Base-by-base conservation (phyloP, 2,797 vertebrate species). In the Mus caroli region DNA sequence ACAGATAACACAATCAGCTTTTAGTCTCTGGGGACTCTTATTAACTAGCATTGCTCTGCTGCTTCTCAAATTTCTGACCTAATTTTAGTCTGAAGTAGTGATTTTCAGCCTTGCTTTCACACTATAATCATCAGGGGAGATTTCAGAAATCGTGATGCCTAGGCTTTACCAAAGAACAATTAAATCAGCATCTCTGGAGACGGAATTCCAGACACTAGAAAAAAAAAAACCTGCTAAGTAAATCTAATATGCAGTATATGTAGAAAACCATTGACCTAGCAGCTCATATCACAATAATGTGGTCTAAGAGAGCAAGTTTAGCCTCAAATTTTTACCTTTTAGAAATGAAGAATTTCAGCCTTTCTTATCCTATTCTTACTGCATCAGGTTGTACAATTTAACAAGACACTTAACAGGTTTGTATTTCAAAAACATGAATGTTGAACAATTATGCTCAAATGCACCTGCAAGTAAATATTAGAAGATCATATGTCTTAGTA, bases 61-160 rank as follows among this genome's bases (percentile, higher is more conserved):
- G 80, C 82, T 90, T 86, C 67, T 96, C 58, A 67, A 79, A 88
- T 94, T 93, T 34, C 9, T 95, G 71, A 96, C 78, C 80, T 95
- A 88, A 93, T 91, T 97, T 94, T 89, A 89, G 52, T 67, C 54
- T 69, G 8, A 20, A 91, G n/a, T 78, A 86, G 43, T 90, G 13
- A 90, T 84, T 90, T 94, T 95, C 85, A 88, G 73, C 22, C 71
- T 92, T 92, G 34, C 22, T 91, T 94, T 20, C 75, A 90, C 19
- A 85, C 31, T 71, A 15, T 19, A 46, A 46, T 90, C 50, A 92
- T 43, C n/a, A 58, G 26, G 54, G 58, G 34, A 96, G 62, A 86
- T 92, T 93, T 79, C 88, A 92, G 40, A 94, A 92, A 60, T 92
- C 1, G 22, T 94, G 46, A 95, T n/a, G 34, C 54, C 69, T 26